A percentile compares a stretch with the other conserved stretches of the same genome.
Evolutionary conservation across 1,140 invertebrate genomes (phyloP).

Genomic region (Platyscapa corneri): DNA sequence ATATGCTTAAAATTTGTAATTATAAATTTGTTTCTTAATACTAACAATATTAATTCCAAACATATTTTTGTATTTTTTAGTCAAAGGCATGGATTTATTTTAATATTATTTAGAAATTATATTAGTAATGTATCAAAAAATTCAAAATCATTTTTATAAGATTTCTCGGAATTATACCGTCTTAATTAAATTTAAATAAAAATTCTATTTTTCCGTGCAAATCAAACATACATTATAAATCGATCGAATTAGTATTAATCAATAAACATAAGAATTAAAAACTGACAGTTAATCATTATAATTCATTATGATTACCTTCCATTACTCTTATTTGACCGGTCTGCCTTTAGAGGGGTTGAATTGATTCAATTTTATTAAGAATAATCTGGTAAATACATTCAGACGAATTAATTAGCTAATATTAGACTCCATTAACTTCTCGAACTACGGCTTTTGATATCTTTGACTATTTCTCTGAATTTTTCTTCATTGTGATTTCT

Average conservation of each 20-base stretch:
- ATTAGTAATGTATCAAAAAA: not conserved
- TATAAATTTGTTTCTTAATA: conserved; percentile 8
- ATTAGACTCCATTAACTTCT: not conserved
- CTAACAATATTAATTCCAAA: not conserved
- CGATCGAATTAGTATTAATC: conserved; percentile 12
- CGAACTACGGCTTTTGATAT: not conserved
- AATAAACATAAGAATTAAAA: conserved; percentile 12
- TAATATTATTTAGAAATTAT: not conserved
- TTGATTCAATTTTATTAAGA: not conserved
- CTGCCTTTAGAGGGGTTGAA: not conserved
- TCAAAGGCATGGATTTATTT: not conserved
- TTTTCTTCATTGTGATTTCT: not conserved
- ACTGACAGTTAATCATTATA: not conserved
- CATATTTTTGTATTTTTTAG: not conserved
- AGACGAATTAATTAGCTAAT: not conserved
- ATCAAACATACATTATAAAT: conserved; percentile 1
- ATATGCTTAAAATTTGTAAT: conserved; percentile 19
- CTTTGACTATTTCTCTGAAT: not conserved
- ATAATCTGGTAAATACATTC: not conserved
- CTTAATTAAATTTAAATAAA: conserved; percentile 13
- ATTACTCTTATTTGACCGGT: not conserved
- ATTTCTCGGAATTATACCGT: not conserved
- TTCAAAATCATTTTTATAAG: not conserved
- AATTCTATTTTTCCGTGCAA: not conserved
- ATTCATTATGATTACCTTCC: conserved; percentile 10